A percentile compares a stretch with the other conserved stretches of the same genome.
phyloP scores from a whole-genome alignment of 1,140 invertebrate genomes.

The Rhagoletis zephyria region DNA sequence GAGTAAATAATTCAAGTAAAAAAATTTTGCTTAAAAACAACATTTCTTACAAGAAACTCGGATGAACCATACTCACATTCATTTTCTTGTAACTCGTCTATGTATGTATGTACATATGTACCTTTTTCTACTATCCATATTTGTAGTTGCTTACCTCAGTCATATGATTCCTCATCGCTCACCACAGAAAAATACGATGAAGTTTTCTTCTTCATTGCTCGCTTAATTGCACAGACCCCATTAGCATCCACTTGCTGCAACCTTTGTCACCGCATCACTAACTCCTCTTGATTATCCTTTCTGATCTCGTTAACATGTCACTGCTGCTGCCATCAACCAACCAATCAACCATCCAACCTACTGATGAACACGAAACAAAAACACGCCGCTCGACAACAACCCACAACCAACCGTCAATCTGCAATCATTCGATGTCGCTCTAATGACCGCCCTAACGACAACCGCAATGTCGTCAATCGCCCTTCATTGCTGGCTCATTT shows the following conservation, averaged over 20 bases:
- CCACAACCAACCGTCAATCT: neutral
- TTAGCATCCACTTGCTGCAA: neutral
- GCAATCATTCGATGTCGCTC: neutral
- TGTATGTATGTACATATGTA: too few species aligned
- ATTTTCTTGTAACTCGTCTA: too few species aligned
- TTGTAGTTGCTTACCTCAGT: too few species aligned
- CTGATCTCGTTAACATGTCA: slow-evolving; percentile 4
- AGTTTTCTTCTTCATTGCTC: too few species aligned
- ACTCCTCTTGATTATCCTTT: slow-evolving; percentile 19
- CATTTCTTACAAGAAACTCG: too few species aligned
- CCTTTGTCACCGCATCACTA: neutral
- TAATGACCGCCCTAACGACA: neutral
- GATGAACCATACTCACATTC: too few species aligned
- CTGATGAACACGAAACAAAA: neutral
- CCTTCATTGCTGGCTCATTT: neutral
- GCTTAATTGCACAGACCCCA: neutral
- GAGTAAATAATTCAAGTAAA: too few species aligned
- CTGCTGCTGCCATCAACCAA: neutral
- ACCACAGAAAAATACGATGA: too few species aligned
- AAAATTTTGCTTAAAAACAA: too few species aligned
- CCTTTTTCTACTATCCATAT: too few species aligned
- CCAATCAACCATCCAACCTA: neutral
- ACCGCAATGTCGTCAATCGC: neutral
- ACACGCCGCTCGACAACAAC: neutral
- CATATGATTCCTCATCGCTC: too few species aligned